These are phyloP conservation scores for Phylloscopus trochilus DNA, from an alignment of 2,113 vertebrate species.

Conservation along the genomic window DNA sequence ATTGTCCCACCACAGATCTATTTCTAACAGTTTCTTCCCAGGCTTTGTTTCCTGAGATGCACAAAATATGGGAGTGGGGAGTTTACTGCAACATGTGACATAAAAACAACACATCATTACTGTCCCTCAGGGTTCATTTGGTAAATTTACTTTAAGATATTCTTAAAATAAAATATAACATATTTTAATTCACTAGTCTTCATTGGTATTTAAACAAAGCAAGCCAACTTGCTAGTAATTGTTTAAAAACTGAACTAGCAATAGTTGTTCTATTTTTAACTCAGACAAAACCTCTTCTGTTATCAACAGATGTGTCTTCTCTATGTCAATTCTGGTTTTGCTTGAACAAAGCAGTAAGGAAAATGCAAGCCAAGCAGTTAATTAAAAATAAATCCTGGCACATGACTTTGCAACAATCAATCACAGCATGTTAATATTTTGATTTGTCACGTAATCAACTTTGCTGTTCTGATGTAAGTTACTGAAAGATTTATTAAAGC, in stretches of 20 bases:
- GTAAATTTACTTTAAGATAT: neutral
- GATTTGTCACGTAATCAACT: neutral
- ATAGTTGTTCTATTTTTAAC: neutral
- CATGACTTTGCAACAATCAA: neutral
- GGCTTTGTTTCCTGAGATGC: neutral
- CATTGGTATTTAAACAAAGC: neutral
- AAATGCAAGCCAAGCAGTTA: neutral
- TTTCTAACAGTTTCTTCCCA: neutral
- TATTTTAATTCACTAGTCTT: neutral
- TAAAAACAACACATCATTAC: neutral
- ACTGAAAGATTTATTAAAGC: neutral
- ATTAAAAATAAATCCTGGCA: neutral
- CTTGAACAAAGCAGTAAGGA: neutral
- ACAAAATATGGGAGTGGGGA: neutral
- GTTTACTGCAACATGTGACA: neutral
- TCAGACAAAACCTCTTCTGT: neutral
- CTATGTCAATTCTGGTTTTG: neutral
- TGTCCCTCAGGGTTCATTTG: neutral
- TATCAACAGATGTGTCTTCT: neutral
- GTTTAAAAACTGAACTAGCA: neutral
- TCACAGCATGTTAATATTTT: neutral
- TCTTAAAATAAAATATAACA: neutral
- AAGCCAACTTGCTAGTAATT: neutral
- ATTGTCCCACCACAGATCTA: neutral
- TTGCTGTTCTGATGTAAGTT: neutral